Conservation (phyloP, 2,888 invertebrate genomes). For the Clusia tigrina region DNA sequence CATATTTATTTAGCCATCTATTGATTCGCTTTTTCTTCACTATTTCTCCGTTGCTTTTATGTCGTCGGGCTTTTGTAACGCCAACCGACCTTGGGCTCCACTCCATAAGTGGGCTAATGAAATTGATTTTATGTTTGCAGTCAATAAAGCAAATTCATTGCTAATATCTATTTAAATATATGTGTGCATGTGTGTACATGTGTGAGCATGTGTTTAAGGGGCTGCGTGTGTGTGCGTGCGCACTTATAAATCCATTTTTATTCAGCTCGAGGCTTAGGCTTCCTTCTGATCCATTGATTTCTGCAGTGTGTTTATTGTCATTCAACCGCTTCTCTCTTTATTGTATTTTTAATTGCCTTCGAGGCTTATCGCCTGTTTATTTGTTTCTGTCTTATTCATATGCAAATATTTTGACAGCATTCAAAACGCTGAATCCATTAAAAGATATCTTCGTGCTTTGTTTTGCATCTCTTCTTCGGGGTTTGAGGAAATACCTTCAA, state of each 20-base stretch:
- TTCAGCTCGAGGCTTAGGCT: background rate
- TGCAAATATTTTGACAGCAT: too few species aligned
- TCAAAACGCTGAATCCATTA: too few species aligned
- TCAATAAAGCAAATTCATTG: constrained; percentile 7
- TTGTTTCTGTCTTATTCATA: too few species aligned
- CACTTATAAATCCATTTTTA: background rate
- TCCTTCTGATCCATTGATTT: background rate
- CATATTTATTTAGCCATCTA: too few species aligned
- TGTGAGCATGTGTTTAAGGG: background rate
- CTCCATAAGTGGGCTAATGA: constrained; percentile 2
- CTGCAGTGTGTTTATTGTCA: background rate
- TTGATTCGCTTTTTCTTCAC: too few species aligned
- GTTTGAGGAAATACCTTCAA: too few species aligned
- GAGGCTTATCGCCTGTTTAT: background rate
- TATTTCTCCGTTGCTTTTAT: too few species aligned
- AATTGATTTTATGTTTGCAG: constrained; percentile 2
- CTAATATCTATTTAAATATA: background rate
- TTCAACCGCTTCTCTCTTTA: background rate
- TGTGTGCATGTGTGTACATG: background rate
- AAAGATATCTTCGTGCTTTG: too few species aligned
- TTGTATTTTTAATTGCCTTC: background rate
- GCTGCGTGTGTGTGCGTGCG: background rate
- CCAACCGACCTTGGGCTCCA: too few species aligned
- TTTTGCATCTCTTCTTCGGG: too few species aligned
- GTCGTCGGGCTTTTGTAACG: too few species aligned